Percentiles rank a stretch among this genome's conserved stretches.
These are phyloP conservation scores for Cyphomyrmex costatus DNA, from an alignment of 1,140 invertebrate species.

Conservation along the genomic window DNA sequence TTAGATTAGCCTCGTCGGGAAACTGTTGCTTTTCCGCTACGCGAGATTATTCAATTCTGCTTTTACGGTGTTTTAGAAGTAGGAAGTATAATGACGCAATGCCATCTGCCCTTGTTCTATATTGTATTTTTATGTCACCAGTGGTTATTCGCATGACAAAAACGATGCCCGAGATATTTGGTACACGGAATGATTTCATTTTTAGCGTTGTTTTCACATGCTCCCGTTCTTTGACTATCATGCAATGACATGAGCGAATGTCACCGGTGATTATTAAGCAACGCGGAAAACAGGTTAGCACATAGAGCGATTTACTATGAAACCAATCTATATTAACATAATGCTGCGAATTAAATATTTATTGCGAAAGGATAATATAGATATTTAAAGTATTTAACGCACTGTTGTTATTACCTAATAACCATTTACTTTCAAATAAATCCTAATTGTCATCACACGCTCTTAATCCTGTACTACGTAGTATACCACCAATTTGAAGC, in stretches of 20 bases:
- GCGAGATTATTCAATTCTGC: conserved; percentile 21
- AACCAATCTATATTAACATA: conserved; percentile 35
- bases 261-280: neutral
- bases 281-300: conserved; percentile 14
- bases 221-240: conserved; percentile 1
- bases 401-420: neutral
- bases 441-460: too few species aligned
- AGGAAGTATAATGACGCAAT: conserved; percentile 57
- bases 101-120: conserved; percentile 68
- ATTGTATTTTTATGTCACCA: conserved; percentile 49
- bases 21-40: neutral
- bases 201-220: neutral
- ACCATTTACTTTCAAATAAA: too few species aligned
- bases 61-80: conserved; percentile 59
- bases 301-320: neutral
- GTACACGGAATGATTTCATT: conserved; percentile 18
- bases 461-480: too few species aligned
- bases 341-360: conserved; percentile 5
- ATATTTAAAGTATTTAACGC: conserved; percentile 20
- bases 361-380: neutral
- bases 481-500: too few species aligned
- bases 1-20: conserved; percentile 36
- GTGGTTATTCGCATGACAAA: neutral
- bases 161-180: conserved; percentile 23
- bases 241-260: conserved; percentile 24